Percentiles rank a stretch among this genome's conserved stretches.
phyloP scores from a whole-genome alignment of 2,797 vertebrate species.

The Parotocinclus haroldoi region DNA sequence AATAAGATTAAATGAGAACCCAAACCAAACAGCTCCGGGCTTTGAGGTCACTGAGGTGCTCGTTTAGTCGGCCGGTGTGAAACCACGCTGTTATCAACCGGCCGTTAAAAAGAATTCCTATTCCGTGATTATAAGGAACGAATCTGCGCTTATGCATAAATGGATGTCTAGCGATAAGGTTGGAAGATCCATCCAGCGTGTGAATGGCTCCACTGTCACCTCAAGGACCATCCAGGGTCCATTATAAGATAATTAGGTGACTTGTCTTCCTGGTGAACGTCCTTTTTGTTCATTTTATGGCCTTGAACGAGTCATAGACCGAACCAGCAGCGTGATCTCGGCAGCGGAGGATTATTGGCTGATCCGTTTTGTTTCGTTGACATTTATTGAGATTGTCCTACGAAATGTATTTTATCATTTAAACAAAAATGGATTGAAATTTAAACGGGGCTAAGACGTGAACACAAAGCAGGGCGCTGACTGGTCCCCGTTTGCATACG shows the following conservation, averaged over 20 bases:
- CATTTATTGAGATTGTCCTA: too few relatives aligned
- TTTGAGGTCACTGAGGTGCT: constrained; percentile 8
- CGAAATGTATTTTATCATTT: too few relatives aligned
- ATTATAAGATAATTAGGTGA: constrained; percentile 53
- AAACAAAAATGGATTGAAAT: too few relatives aligned
- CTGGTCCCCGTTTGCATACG: too few relatives aligned
- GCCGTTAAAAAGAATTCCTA: constrained; percentile 15
- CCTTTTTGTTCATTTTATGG: not conserved
- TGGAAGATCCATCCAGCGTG: constrained; percentile 29
- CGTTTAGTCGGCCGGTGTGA: not conserved
- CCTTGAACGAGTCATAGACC: not conserved
- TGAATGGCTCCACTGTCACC: constrained; percentile 38
- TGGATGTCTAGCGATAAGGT: constrained; percentile 31
- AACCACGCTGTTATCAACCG: constrained; percentile 8
- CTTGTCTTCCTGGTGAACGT: constrained; percentile 45
- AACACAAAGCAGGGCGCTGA: too few relatives aligned
- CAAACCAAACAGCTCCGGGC: not conserved
- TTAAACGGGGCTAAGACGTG: too few relatives aligned
- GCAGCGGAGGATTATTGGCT: not conserved
- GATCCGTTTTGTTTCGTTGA: not conserved
- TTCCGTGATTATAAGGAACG: constrained; percentile 34
- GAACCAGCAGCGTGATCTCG: not conserved
- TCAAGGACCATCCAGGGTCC: constrained; percentile 41
- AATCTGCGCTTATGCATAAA: constrained; percentile 31
- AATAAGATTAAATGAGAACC: too few relatives aligned